Evolutionary conservation across 1,140 invertebrate genomes (phyloP), one percentile per base, ranked within the genome.

Genomic region (Pantala flavescens): DNA sequence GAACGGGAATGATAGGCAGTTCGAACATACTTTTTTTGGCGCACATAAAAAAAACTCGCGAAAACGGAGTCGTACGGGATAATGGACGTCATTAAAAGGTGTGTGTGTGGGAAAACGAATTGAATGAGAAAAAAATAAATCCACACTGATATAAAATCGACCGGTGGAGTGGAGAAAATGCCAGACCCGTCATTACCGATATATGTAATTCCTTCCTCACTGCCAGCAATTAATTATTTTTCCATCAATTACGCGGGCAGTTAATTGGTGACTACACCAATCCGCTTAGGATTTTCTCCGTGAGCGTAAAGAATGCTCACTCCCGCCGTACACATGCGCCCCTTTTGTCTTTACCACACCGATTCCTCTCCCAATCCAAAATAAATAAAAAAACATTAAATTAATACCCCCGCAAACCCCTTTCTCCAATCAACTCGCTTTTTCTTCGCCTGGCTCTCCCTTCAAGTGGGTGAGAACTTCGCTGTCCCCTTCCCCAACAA

Each of bases 191-290:
- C 49, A 63, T 63, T 63, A 63, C 49, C 49, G 49, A 63, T 63
- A 63, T 63, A 63, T 63, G 14, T 63, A 63, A 19, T 63, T 21
- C n/a, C 49, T 63, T 14, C n/a, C 2, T 5, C 16, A 3, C 49
- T 12, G 49, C 2, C 49, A 63, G 49, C 49, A 63, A 63, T 63
- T 63, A 63, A 63, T 63, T 63, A 63, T 63, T 63, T 63, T 63
- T 63, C 49, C 49, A 63, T 63, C 49, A 63, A 63, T 63, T 63
- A 63, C 49, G 49, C n/a, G 49, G 49, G 5, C 49, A 63, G 49
- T 63, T 63, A 63, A 63, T 63, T 63, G 49, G 49, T 63, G 49
- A 63, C 49, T 63, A 63, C 49, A 63, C 49, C 49, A 63, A 63
- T 63, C 12, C 12, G 49, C 12, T 63, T 63, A 63, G 49, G 49